Base-by-base conservation (phyloP, 2,888 invertebrate species). In the Andrena marginata region DNA sequence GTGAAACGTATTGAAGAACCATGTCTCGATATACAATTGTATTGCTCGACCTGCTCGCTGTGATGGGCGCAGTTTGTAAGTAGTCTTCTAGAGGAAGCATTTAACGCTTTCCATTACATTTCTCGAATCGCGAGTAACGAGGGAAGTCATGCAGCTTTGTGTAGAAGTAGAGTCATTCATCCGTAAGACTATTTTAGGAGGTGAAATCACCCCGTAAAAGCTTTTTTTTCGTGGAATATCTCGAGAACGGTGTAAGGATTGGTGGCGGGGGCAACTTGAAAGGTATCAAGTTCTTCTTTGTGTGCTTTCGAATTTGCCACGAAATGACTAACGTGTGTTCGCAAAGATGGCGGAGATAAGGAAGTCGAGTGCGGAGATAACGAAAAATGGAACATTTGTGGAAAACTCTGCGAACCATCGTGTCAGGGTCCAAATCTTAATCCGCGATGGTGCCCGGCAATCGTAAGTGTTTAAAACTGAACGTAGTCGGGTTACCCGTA, bases 381-480 rank as follows among this genome's bases (percentile, higher is more conserved):
- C 3, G 26, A 56, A 26, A 4, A 2, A 26, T 56, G 13, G 26
- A 0, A 13, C 10, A 2, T 26, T 8, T 56, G 56, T 56, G 56
- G 56, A 13, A 2, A 0, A 26, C 1, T 56, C 23, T 56, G 56
- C 23, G 56, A 56, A 56, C 23, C 56, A 56, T 2, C 54, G n/a
- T 54, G 54, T 23, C 0, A 1, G 2, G 0, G 1, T 10, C 56
- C 1, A 23, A 0, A 4, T 0, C 56, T 1, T 10, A 0, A 2
- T 1, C 56, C 0, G 2, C 0, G 1, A 8, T 5, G 2, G 10
- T 56, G 56, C 26, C 56, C 26, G 10, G 3, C 13, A 3, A 26
- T 4, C 8, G 56, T 56, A 23, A 56, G 56, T 56, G 10, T 10
- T 56, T 23, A 2, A 56, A 56, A 56, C 56, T 56, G 20, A 10